Evolutionary conservation across 2,797 vertebrate genomes (phyloP).

Genomic region (Propithecus deckenii): DNA sequence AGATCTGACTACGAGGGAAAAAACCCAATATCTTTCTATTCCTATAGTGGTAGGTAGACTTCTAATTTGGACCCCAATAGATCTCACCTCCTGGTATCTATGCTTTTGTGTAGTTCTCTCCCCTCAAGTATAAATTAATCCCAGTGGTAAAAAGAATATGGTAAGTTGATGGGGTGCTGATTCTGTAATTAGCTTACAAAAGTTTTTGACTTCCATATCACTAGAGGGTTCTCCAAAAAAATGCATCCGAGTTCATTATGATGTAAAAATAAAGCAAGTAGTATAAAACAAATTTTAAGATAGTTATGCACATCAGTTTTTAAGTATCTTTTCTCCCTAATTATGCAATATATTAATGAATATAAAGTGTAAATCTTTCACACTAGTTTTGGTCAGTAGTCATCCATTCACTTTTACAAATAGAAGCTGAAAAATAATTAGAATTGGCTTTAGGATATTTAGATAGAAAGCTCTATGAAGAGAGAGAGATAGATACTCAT

Average conservation of each 20-base stretch:
- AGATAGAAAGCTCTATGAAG: not conserved
- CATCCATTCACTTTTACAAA: not conserved
- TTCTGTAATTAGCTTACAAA: not conserved
- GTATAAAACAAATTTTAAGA: not conserved
- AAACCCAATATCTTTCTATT: not conserved
- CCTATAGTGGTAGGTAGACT: not conserved
- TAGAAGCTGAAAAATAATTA: not conserved
- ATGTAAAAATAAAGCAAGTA: not conserved
- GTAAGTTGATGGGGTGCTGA: not conserved
- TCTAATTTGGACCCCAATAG: not conserved
- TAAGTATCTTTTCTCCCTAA: not conserved
- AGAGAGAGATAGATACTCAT: not conserved
- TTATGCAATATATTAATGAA: not conserved
- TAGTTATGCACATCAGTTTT: not conserved
- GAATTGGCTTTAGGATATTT: not conserved
- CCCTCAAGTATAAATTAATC: not conserved
- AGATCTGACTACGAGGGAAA: not conserved
- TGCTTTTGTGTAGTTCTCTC: not conserved
- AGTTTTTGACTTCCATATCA: not conserved
- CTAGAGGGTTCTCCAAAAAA: not conserved
- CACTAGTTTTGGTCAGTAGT: not conserved
- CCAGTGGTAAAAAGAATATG: not conserved
- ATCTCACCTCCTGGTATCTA: not conserved
- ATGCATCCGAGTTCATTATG: not conserved
- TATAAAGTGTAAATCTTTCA: not conserved